Base-by-base conservation (phyloP, 1,140 invertebrate species). In the Nebria ingens region DNA sequence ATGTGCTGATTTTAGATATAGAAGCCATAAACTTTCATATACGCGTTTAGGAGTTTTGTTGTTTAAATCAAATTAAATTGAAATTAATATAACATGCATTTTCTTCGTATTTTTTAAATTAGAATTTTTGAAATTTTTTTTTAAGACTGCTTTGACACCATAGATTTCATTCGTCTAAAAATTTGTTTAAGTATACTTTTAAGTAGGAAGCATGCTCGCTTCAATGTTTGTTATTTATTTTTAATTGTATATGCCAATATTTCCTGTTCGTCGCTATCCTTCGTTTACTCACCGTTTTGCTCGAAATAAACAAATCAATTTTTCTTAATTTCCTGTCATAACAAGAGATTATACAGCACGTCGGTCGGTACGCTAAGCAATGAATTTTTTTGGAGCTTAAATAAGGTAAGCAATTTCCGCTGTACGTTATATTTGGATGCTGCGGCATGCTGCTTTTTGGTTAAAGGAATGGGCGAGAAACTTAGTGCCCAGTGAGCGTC, bases 321-420 rank as follows among this genome's bases (percentile, higher is more conserved):
- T 45, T 45, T 17, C 40, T 45, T 45, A 45, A 45, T 45, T 45
- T 45, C 40, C 40, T 45, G 40, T 45, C 40, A 45, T 45, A 45
- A 45, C 9, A 45, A 45, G 40, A 45, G 40, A 45, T 45, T 45
- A 45, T 45, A n/a, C n/a, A n/a, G n/a, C 17, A 17, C 40, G 9
- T 45, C 40, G 40, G 40, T 6, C 40, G 4, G 9, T 11, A 17
- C 9, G 40, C 15, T 45, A 3, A 17, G 40, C 40, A 45, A 17
- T 45, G 40, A 45, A 45, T 12, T 45, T 45, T 45, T 45, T 17
- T n/a, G n/a, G n/a, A 45, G 40, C 40, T 45, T 12, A 45, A 45
- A 45, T 45, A 45, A 45, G 40, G 40, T 13, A 45, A 9, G 15
- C 17, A 45, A 45, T 45, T 45, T 45, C 40, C 40, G 40, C 17